A percentile compares a stretch with the other conserved stretches of the same genome.
These are phyloP conservation scores for Magallana gigas DNA, from an alignment of 1,140 invertebrate species.

Conservation along the genomic window DNA sequence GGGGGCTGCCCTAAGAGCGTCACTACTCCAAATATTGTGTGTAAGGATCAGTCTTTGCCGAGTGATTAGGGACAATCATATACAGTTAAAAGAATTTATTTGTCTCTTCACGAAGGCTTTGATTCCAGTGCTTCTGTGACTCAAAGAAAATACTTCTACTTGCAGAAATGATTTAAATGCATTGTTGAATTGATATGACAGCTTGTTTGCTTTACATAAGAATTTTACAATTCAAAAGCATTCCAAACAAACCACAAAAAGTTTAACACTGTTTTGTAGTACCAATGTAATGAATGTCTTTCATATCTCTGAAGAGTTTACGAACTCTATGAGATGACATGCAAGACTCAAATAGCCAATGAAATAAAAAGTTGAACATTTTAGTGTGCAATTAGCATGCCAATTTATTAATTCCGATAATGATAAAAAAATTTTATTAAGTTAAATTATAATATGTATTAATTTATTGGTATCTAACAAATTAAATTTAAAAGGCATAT, in stretches of 20 bases:
- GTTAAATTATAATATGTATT: no score
- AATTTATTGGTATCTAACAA: no score
- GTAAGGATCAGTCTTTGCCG: neutral
- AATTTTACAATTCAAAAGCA: conserved; percentile 6
- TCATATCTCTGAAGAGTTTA: no score
- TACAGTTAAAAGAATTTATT: conserved; percentile 7
- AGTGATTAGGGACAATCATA: conserved; percentile 22
- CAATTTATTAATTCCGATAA: no score
- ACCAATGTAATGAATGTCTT: neutral
- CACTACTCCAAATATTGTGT: conserved; percentile 26
- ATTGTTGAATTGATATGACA: conserved; percentile 29
- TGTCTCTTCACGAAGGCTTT: neutral
- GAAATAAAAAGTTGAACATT: no score
- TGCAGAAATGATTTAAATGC: conserved; percentile 4
- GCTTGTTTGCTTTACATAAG: conserved; percentile 37
- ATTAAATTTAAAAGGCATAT: no score
- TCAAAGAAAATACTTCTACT: conserved; percentile 18
- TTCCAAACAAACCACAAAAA: conserved; percentile 6
- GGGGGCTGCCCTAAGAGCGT: neutral
- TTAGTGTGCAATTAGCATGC: no score
- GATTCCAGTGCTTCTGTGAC: neutral
- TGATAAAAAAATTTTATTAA: no score
- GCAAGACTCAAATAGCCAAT: no score
- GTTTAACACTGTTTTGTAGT: neutral
- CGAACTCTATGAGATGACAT: no score